A percentile compares a stretch with the other conserved stretches of the same genome.
Conservation (phyloP, 2,888 invertebrate species). For the Eupithecia abbreviata region DNA sequence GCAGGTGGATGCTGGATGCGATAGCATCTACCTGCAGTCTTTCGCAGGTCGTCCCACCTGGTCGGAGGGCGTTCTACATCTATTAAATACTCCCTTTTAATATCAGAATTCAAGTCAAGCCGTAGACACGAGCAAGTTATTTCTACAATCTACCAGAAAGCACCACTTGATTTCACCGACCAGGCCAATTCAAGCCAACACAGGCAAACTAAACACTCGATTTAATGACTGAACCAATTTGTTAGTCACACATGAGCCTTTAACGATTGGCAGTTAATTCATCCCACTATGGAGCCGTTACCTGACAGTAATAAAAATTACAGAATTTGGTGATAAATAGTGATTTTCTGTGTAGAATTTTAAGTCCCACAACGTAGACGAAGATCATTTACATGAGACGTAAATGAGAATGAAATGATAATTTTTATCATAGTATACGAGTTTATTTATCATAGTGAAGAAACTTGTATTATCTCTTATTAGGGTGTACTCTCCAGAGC, state of each 20-base stretch:
- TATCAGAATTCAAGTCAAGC: not conserved
- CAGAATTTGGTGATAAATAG: not conserved
- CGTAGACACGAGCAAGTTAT: not conserved
- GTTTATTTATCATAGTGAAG: not conserved
- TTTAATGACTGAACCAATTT: slow-evolving; percentile 56
- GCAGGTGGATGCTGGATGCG: too few relatives aligned
- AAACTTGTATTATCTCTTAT: not conserved
- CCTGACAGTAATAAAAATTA: not conserved
- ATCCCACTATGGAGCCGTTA: not conserved
- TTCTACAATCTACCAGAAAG: not conserved
- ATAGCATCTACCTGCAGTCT: too few relatives aligned
- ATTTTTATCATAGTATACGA: not conserved
- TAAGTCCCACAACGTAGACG: not conserved
- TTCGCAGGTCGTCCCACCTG: too few relatives aligned
- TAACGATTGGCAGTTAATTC: slow-evolving; percentile 45
- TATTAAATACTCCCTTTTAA: not conserved
- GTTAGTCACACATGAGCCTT: slow-evolving; percentile 54
- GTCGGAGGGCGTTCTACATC: too few relatives aligned
- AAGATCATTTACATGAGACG: not conserved
- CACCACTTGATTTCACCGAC: not conserved
- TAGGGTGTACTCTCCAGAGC: not conserved
- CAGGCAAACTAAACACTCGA: slow-evolving; percentile 51
- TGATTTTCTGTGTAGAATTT: not conserved
- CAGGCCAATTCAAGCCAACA: not conserved
- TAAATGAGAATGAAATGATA: not conserved